A percentile compares a stretch with the other conserved stretches of the same genome.
These are phyloP conservation scores for Zaprionus vittiger DNA, from an alignment of 1,140 invertebrate genomes.

Conservation along the genomic window DNA sequence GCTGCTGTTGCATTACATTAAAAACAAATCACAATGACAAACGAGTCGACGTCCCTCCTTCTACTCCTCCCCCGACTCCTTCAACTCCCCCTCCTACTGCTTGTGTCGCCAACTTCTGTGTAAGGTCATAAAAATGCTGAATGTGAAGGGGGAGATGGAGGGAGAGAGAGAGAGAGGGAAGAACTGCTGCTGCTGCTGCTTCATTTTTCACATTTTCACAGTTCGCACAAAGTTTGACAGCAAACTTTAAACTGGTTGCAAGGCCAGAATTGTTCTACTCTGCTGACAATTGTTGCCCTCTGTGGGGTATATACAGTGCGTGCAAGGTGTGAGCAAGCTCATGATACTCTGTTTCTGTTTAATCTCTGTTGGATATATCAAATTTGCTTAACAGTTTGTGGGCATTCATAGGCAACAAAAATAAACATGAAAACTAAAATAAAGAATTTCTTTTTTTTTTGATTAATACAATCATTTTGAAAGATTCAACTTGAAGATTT, in stretches of 20 bases:
- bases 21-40: conserved; percentile 62
- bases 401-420: neutral
- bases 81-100: neutral
- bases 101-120: conserved; percentile 22
- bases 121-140: conserved; percentile 64
- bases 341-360: too few species aligned
- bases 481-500: too few species aligned
- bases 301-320: neutral
- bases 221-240: conserved; percentile 49
- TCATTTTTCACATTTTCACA: conserved; percentile 46
- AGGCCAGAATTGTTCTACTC: conserved; percentile 24
- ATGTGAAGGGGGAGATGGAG: neutral
- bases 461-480: neutral
- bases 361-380: neutral
- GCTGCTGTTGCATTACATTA: conserved; percentile 48
- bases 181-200: conserved; percentile 29
- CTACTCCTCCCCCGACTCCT: neutral
- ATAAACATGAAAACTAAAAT: too few species aligned
- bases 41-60: conserved; percentile 20
- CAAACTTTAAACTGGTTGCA: conserved; percentile 49
- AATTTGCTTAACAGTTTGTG: neutral
- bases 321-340: too few species aligned
- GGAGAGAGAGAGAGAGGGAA: neutral
- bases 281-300: neutral
- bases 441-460: neutral